Evolutionary conservation across 2,113 vertebrate genomes (phyloP), one percentile per base, ranked within the genome.

Genomic region (Pipra filicauda): DNA sequence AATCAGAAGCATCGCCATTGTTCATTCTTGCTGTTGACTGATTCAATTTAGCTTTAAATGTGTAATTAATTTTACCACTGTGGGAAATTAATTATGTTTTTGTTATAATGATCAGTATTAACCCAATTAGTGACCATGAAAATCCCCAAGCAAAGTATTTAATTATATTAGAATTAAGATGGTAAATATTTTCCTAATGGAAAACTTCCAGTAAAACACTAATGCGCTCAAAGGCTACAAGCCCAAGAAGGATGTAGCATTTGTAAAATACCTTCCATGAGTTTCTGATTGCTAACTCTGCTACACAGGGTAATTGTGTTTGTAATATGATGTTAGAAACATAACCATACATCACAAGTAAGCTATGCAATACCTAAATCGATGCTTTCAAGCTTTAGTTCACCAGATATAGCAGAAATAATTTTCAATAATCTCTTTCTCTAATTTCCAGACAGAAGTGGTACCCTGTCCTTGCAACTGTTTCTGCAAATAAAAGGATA

Each of bases 11-110:
- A 18, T 3, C 3, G 28, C 20, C 58, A 23, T 39, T 94, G 88
- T 76, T 91, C 48, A 37, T 92, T 91, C 74, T 88, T 55, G 58
- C 61, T 85, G 57, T 37, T 92, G 74, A 78, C 61, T 89, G 79
- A 89, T 72, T 55, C 66, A 57, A 75, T 92, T 92, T 69, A 89
- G 73, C 37, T 77, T 88, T 82, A 78, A 91, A 72, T 7, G 1
- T 91, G 49, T 88, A 85, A 95, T 94, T 92, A 88, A 91, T 88
- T 93, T 92, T 91, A 91, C 94, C 81, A 86, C 48, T 93, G 54
- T 54, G 59, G 57, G 33, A 86, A 87, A 95, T 85, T 66, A 90
- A 89, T 82, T 71, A 91, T 78, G 35, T 61, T 92, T 95, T 65
- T 94, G 41, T 89, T 88, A 77, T 82, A 77, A 89, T 55, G 30